A percentile compares a stretch with the other conserved stretches of the same genome.
Conservation (phyloP, 2,113 vertebrate species). For the Athene cunicularia region DNA sequence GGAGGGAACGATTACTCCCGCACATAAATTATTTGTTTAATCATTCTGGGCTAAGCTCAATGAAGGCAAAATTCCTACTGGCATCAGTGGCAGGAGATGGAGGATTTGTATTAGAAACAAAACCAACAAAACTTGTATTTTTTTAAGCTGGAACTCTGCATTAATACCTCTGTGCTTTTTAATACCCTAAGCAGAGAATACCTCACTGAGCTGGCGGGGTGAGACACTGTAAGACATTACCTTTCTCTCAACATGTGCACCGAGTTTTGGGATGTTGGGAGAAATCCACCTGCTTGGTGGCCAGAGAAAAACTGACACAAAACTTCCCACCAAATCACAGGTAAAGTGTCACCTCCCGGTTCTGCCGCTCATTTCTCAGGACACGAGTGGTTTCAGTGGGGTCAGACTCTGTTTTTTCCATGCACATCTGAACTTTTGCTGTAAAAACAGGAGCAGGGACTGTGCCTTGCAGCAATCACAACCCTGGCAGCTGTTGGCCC, state of each 20-base stretch:
- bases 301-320: rapidly evolving
- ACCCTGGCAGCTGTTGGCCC: no score
- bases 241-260: rapidly evolving
- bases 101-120: neutral
- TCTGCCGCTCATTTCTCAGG: neutral
- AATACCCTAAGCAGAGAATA: no score
- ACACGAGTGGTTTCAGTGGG: rapidly evolving
- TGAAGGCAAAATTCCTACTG: neutral
- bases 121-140: neutral
- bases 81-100: no score
- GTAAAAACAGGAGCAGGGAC: neutral
- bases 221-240: neutral
- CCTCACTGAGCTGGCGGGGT: rapidly evolving
- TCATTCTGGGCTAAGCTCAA: neutral
- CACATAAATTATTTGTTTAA: neutral
- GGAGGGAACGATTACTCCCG: neutral
- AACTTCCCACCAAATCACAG: no score
- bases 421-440: neutral
- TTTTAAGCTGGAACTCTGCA: neutral
- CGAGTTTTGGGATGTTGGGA: neutral
- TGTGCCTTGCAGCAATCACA: rapidly evolving
- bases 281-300: neutral
- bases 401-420: neutral
- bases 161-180: no score
- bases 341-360: rapidly evolving